Conservation (phyloP, 2,113 vertebrate genomes). For the Microcebus ravelobensis region DNA sequence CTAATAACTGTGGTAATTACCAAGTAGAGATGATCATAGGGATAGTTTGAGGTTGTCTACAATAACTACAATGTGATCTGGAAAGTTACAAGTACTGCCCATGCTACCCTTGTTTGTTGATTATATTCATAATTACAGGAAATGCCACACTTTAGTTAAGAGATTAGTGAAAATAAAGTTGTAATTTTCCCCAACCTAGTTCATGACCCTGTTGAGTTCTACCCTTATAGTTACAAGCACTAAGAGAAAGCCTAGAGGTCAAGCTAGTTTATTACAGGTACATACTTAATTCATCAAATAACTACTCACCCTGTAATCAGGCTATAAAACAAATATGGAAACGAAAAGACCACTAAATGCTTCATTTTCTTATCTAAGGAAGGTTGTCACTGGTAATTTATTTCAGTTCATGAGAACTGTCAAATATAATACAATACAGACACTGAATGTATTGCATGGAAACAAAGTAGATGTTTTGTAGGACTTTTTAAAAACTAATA, state of each 20-base stretch:
- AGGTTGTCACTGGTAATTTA: background rate
- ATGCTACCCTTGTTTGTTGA: background rate
- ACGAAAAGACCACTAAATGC: background rate
- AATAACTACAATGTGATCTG: background rate
- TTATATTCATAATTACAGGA: background rate
- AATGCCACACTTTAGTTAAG: background rate
- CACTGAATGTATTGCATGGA: background rate
- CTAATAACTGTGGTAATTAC: background rate
- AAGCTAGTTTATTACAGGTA: background rate
- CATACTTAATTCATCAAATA: background rate
- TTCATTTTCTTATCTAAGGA: background rate
- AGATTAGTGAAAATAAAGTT: slow-evolving; percentile 16
- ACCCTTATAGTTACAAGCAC: background rate
- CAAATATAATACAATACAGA: background rate
- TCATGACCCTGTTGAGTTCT: background rate
- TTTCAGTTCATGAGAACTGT: background rate
- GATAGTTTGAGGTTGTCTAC: background rate
- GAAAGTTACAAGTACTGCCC: background rate
- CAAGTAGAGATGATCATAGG: background rate
- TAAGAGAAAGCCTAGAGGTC: background rate
- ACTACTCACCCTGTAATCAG: background rate
- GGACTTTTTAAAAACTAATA: background rate
- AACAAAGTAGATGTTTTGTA: background rate
- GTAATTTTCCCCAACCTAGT: background rate
- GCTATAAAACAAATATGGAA: background rate